Percentiles rank a stretch among this genome's conserved stretches.
These are phyloP conservation scores for Podarcis raffonei DNA, from an alignment of 2,113 vertebrate species.

Conservation along the genomic window DNA sequence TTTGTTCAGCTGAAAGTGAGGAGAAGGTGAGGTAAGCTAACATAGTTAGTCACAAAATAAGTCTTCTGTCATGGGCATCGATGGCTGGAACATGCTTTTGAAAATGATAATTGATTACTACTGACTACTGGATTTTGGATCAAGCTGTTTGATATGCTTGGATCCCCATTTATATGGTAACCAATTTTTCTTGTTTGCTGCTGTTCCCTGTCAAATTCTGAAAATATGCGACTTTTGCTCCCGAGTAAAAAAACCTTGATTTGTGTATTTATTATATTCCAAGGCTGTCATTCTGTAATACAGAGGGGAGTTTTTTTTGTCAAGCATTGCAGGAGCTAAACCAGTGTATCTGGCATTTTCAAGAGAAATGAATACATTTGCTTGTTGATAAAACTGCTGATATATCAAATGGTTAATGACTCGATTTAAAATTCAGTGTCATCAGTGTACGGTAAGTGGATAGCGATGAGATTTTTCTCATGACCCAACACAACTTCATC, in stretches of 20 bases:
- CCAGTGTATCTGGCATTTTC: not conserved
- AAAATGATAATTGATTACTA: not conserved
- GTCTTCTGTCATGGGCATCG: not conserved
- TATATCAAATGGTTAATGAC: constrained; percentile 2
- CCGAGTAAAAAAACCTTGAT: not conserved
- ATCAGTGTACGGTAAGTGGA: not conserved
- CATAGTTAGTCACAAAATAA: not conserved
- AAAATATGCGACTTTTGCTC: too few relatives aligned
- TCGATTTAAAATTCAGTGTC: not conserved
- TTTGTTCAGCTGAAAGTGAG: not conserved
- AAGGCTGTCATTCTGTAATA: not conserved
- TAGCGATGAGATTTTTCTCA: not conserved
- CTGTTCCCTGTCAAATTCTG: not conserved
- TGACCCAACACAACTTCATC: not conserved
- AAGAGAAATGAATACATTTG: not conserved
- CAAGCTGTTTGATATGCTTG: too few relatives aligned
- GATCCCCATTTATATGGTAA: too few relatives aligned
- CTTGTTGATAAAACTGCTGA: not conserved
- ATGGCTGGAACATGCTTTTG: not conserved
- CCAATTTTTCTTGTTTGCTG: too few relatives aligned
- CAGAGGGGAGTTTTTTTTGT: not conserved
- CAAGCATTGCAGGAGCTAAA: not conserved
- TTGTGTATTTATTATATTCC: not conserved
- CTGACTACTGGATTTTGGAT: not conserved
- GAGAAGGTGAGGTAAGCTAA: not conserved